Conservation (phyloP, 2,113 vertebrate species). For the Xiphophorus couchianus region DNA sequence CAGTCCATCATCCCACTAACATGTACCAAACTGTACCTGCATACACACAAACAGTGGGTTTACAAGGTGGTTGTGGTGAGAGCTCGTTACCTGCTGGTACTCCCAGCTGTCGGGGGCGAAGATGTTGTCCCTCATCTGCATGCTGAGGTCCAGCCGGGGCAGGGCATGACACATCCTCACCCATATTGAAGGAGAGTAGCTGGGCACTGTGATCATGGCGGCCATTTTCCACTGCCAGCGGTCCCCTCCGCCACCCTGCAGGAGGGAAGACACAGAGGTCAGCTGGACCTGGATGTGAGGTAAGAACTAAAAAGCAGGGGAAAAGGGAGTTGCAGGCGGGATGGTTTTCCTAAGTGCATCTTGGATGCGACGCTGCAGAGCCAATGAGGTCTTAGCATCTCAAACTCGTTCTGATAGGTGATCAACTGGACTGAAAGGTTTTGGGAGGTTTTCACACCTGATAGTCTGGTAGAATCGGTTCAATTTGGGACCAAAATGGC, state of each 20-base stretch:
- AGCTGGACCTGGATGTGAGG: slow-evolving; percentile 27
- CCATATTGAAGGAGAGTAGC: slow-evolving; percentile 82
- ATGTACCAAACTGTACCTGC: background rate
- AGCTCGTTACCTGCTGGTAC: slow-evolving; percentile 82
- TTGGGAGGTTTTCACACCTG: no score
- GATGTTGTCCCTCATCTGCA: slow-evolving; percentile 81
- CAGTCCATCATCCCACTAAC: slow-evolving; percentile 5
- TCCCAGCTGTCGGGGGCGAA: slow-evolving; percentile 85
- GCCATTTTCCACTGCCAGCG: slow-evolving; percentile 68
- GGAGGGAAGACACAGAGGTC: slow-evolving; percentile 36
- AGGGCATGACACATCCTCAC: slow-evolving; percentile 82
- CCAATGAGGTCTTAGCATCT: background rate
- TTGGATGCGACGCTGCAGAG: background rate
- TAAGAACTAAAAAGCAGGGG: slow-evolving; percentile 9
- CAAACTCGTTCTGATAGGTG: background rate
- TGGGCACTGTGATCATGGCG: slow-evolving; percentile 79
- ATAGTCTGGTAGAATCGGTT: no score
- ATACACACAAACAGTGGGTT: background rate
- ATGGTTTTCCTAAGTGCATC: background rate
- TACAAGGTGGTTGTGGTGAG: slow-evolving; percentile 23
- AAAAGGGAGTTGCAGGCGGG: background rate
- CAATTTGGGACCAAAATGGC: no score
- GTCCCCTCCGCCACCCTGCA: slow-evolving; percentile 66
- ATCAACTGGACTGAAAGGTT: background rate
- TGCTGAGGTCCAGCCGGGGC: slow-evolving; percentile 81